Evolutionary conservation across 2,888 invertebrate genomes (phyloP).

Genomic region (Limnephilus lunatus): DNA sequence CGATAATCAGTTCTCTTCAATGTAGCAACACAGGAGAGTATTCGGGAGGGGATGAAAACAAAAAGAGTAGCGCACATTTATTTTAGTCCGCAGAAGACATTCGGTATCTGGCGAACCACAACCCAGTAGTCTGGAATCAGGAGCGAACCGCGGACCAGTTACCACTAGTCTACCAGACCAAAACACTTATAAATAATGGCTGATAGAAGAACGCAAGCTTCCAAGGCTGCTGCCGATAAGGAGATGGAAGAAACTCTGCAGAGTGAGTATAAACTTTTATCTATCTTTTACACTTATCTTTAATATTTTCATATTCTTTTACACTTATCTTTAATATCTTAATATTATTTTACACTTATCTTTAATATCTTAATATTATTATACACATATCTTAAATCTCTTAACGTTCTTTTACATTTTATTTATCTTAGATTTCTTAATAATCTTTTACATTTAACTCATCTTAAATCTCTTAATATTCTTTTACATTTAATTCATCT

Average conservation of each 20-base stretch:
- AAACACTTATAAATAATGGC: background rate
- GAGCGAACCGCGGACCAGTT: background rate
- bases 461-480: too few species aligned
- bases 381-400: too few species aligned
- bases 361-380: too few species aligned
- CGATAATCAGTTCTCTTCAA: background rate
- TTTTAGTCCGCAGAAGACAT: conserved; percentile 47
- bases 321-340: background rate
- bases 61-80: conserved; percentile 37
- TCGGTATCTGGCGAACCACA: background rate
- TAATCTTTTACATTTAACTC: background rate
- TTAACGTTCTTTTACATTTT: too few species aligned
- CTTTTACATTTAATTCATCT: too few species aligned
- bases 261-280: background rate
- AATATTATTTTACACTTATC: background rate
- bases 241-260: conserved; percentile 16
- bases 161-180: background rate
- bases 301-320: too few species aligned
- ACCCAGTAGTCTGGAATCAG: background rate
- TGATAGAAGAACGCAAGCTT: background rate
- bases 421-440: too few species aligned
- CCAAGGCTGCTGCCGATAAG: conserved; percentile 20
- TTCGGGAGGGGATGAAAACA: background rate
- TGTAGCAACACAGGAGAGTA: background rate
- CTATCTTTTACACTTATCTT: background rate